Conservation (phyloP, 2,113 vertebrate species). For the Helogale parvula region DNA sequence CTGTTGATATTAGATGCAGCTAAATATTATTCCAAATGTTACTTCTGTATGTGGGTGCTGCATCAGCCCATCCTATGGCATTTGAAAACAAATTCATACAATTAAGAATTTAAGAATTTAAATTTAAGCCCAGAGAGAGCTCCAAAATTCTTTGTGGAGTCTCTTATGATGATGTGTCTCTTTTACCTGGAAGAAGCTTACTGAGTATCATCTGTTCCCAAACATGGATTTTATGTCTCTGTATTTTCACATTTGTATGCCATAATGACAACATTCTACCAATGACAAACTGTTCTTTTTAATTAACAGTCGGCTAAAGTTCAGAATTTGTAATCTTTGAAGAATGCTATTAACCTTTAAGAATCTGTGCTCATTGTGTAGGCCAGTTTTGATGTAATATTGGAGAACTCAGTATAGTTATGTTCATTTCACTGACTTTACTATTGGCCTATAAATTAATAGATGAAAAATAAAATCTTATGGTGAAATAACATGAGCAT, state of each 20-base stretch:
- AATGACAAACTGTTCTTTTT: constrained; percentile 38
- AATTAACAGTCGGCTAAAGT: constrained; percentile 68
- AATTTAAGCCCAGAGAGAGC: neutral
- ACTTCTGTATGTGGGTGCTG: neutral
- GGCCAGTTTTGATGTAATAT: constrained; percentile 43
- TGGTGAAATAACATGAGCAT: constrained; percentile 53
- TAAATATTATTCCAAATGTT: neutral
- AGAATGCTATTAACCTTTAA: constrained; percentile 66
- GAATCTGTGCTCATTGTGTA: neutral
- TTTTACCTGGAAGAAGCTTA: neutral
- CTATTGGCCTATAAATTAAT: constrained; percentile 62
- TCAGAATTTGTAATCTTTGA: constrained; percentile 59
- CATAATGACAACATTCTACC: constrained; percentile 30
- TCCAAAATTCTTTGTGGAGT: neutral
- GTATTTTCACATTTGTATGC: constrained; percentile 61
- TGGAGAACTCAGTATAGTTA: constrained; percentile 36
- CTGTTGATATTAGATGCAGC: neutral
- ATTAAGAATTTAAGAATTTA: constrained; percentile 1
- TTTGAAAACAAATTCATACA: neutral
- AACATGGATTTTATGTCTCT: neutral
- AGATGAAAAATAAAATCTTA: constrained; percentile 58
- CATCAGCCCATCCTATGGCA: neutral
- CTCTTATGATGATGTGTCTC: neutral
- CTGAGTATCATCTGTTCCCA: constrained; percentile 42
- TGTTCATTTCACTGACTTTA: constrained; percentile 50